Percentiles rank a stretch among this genome's conserved stretches.
phyloP scores from a whole-genome alignment of 2,888 invertebrate species.

The Luperina testacea region DNA sequence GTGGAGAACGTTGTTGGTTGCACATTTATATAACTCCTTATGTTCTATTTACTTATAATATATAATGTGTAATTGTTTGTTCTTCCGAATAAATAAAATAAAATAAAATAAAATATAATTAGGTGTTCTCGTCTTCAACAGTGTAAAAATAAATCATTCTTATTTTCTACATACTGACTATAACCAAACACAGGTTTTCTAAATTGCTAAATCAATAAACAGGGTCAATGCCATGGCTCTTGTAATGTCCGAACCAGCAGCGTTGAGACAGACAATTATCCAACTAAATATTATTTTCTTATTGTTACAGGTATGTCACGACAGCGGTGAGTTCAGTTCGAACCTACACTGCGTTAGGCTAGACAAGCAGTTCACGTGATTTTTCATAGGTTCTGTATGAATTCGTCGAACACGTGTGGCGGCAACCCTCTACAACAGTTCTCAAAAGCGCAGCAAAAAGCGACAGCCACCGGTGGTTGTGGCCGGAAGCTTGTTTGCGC shows the following conservation, averaged over 20 bases:
- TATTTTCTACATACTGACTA: background rate
- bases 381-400: background rate
- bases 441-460: background rate
- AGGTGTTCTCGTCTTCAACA: background rate
- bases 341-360: background rate
- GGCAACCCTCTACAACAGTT: background rate
- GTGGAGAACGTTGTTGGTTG: too few relatives aligned
- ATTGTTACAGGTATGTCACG: constrained; percentile 49
- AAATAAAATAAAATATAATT: too few relatives aligned
- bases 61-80: too few relatives aligned
- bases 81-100: too few relatives aligned
- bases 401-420: background rate
- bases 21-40: too few relatives aligned
- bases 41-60: too few relatives aligned
- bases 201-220: background rate
- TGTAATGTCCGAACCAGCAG: background rate
- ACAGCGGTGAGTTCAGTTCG: background rate
- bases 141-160: background rate
- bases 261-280: background rate
- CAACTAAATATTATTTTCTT: constrained; percentile 3
- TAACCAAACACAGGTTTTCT: background rate
- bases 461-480: background rate
- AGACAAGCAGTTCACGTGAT: background rate
- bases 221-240: background rate
- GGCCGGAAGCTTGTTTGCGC: background rate